phyloP scores from a whole-genome alignment of 1,140 invertebrate species.

The Drosophila lini region DNA sequence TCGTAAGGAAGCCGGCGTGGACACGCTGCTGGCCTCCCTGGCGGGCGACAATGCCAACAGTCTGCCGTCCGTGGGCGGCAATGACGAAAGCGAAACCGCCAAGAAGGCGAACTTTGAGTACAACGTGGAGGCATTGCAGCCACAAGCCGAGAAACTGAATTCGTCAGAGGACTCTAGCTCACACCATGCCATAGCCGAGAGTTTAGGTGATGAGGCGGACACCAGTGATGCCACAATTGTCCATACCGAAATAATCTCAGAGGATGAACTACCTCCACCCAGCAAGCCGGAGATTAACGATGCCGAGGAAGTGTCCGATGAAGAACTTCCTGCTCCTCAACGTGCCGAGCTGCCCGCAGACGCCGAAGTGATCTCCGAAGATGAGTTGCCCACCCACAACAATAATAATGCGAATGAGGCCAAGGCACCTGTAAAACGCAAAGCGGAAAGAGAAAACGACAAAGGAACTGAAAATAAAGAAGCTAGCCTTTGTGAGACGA shows the following conservation, averaged over 20 bases:
- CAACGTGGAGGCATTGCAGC: constrained; percentile 37
- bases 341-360: constrained; percentile 91
- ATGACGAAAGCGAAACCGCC: constrained; percentile 65
- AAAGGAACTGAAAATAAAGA: constrained; percentile 18
- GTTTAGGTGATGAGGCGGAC: constrained; percentile 61
- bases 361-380: constrained; percentile 92
- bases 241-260: constrained; percentile 89
- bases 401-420: constrained; percentile 85
- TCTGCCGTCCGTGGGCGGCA: constrained; percentile 84
- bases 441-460: constrained; percentile 52
- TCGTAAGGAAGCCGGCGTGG: constrained; percentile 57
- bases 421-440: constrained; percentile 83
- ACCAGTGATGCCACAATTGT: constrained; percentile 85
- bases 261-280: constrained; percentile 87
- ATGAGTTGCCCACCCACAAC: constrained; percentile 88
- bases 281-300: constrained; percentile 81
- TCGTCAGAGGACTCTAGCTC: constrained; percentile 70
- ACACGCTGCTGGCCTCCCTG: constrained; percentile 76
- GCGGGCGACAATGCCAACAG: constrained; percentile 84
- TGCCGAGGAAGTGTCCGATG: constrained; percentile 89
- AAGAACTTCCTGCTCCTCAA: constrained; percentile 91
- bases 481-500: constrained; percentile 10
- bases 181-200: constrained; percentile 67
- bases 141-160: constrained; percentile 54
- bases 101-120: constrained; percentile 72